Evolutionary conservation across 2,888 invertebrate species (phyloP).

Genomic region (Rhingia rostrata): DNA sequence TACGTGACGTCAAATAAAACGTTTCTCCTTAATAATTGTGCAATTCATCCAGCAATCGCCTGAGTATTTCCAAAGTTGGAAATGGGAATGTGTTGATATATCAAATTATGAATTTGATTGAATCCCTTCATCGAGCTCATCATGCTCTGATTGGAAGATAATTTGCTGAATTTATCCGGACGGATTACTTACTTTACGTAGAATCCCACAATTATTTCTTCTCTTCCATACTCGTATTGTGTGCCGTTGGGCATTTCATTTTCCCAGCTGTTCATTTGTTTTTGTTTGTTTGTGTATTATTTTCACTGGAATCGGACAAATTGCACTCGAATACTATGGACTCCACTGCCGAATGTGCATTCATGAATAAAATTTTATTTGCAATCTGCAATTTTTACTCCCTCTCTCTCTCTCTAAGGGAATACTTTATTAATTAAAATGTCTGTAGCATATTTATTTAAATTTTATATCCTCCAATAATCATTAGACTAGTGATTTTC

Average conservation of each 20-base stretch:
- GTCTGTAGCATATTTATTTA: not conserved
- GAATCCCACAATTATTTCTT: not conserved
- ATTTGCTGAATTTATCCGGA: no score
- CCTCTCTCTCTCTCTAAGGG: not conserved
- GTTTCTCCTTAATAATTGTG: no score
- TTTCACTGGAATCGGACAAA: not conserved
- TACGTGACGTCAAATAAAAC: no score
- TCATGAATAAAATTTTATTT: conserved; percentile 33
- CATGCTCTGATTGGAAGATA: no score
- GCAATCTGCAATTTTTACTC: not conserved
- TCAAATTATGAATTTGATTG: no score
- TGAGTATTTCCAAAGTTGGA: no score
- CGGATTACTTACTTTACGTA: no score
- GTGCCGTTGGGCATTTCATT: not conserved
- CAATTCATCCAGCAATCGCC: no score
- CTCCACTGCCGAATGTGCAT: not conserved
- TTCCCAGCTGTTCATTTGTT: not conserved
- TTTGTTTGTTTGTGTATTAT: not conserved
- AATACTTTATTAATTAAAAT: conserved; percentile 24
- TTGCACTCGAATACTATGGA: not conserved
- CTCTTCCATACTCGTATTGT: not conserved
- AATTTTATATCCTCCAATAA: not conserved
- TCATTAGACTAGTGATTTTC: not conserved
- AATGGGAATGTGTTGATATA: no score
- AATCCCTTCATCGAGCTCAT: no score